phyloP scores from a whole-genome alignment of 1,140 invertebrate genomes.

The Schmidtea mediterranea region DNA sequence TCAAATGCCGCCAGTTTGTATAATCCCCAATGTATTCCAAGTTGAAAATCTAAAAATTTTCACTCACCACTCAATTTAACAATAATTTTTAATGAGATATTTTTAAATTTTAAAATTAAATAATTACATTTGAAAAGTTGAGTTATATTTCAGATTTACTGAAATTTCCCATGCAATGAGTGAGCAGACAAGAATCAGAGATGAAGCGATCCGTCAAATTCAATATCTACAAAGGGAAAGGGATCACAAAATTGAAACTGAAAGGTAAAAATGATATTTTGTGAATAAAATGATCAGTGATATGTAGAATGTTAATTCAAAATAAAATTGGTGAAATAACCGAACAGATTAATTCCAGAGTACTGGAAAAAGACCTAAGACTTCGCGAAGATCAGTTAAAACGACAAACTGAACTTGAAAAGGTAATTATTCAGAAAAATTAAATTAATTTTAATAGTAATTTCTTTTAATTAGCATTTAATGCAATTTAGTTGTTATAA shows the following conservation, averaged over 20 bases:
- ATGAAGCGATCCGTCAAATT: slow-evolving; percentile 19
- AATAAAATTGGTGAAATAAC: slow-evolving; percentile 16
- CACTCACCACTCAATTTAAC: too few species aligned
- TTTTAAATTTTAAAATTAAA: neutral
- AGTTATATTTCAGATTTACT: slow-evolving; percentile 12
- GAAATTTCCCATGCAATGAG: slow-evolving; percentile 13
- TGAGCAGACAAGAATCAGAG: slow-evolving; percentile 18
- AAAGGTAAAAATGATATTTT: too few species aligned
- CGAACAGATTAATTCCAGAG: slow-evolving; percentile 20
- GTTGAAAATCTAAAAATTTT: too few species aligned
- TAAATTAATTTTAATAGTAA: too few species aligned
- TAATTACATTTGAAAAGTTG: neutral
- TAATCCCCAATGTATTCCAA: too few species aligned
- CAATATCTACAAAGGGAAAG: slow-evolving; percentile 19
- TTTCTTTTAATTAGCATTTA: too few species aligned
- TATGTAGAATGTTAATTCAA: slow-evolving; percentile 11
- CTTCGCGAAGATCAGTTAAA: slow-evolving; percentile 20
- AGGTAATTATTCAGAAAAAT: too few species aligned
- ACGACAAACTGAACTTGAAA: slow-evolving; percentile 18
- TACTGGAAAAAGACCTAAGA: slow-evolving; percentile 22
- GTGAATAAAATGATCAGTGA: too few species aligned
- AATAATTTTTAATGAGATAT: too few species aligned
- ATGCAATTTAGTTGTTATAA: too few species aligned
- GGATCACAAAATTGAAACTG: slow-evolving; percentile 18
- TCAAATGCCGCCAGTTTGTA: too few species aligned